Base-by-base conservation (phyloP, 2,113 vertebrate species). In the Dipodomys ordii region DNA sequence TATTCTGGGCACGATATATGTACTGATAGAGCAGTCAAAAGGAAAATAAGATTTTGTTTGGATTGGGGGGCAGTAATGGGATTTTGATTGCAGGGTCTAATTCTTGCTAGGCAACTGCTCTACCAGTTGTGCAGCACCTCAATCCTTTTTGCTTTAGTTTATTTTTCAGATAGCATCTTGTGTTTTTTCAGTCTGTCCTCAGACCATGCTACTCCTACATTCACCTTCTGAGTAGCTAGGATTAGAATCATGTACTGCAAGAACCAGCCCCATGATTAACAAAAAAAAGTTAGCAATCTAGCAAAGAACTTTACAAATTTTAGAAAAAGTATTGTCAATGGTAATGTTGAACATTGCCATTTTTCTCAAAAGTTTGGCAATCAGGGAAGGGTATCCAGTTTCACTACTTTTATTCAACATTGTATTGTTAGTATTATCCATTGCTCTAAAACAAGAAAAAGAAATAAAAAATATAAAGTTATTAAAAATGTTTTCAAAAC, bases 231-330 rank as follows among this genome's bases (percentile, higher is more conserved):
- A 57, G 53, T 57, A 57, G 53, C 53, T 57, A 57, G 53, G 53
- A 16, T 57, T 57, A 57, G 12, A 57, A 57, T 57, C 53, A 16
- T 57, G 53, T 57, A 16, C 15, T 57, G 4, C 53, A 15, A 57
- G 53, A 57, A 57, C 53, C 53, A 57, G 15, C 53, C 39, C 39
- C 39, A 39, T 39, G 39, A 39, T 39, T 39, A 39, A 39, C 39
- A 39, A 85, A 90, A 90, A 90, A 83, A 35, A 28, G 9, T 57
- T 57, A 64, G 19, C 15, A 93, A 71, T 76, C 44, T 87, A 92
- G 32, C 53, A 79, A 71, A 65, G n/a, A 83, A 90, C 46, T 57
- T 83, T 39, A 16, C 73, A 46, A 73, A 20, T 46, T 12, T 88
- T 65, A 39, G 39, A 39, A 39, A 39, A 39, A 23, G 4, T 35